Conservation (phyloP, 2,113 vertebrate species). For the Recurvirostra avosetta region DNA sequence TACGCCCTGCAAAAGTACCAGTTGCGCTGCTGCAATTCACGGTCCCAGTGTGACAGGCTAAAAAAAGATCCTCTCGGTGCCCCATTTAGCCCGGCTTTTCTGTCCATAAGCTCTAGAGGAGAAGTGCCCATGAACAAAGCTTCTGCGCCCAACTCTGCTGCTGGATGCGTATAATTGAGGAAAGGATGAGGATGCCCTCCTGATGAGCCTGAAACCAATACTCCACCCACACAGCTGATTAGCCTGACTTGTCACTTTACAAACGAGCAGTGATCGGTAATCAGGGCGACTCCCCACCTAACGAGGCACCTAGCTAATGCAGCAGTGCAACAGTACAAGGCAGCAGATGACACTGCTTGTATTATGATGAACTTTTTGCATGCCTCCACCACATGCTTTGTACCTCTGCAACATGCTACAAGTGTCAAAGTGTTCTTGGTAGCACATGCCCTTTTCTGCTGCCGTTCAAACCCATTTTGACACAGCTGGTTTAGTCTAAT, state of each 20-base stretch:
- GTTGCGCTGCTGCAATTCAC: not conserved
- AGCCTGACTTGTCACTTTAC: not conserved
- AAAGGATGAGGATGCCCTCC: not conserved
- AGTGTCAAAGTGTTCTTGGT: not conserved
- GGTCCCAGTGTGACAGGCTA: not conserved
- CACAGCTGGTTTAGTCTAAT: not conserved
- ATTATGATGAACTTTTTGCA: not conserved
- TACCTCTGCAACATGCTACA: not conserved
- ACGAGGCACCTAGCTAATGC: not conserved
- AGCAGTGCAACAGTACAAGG: not conserved
- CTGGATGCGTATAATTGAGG: not conserved
- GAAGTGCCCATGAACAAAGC: not conserved
- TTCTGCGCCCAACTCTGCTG: rapidly evolving
- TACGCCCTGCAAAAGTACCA: not conserved
- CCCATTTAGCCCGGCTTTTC: not conserved
- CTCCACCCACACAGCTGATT: not conserved
- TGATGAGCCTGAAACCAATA: not conserved
- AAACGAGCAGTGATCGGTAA: not conserved
- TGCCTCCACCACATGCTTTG: not conserved
- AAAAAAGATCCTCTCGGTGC: not conserved
- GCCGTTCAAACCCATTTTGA: not conserved
- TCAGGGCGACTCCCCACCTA: not conserved
- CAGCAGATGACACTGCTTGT: not conserved
- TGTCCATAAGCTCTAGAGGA: not conserved
- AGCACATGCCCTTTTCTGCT: not conserved